A percentile compares a stretch with the other conserved stretches of the same genome.
Evolutionary conservation across 2,113 vertebrate species (phyloP).

Genomic region (Oxygymnocypris stewartii): DNA sequence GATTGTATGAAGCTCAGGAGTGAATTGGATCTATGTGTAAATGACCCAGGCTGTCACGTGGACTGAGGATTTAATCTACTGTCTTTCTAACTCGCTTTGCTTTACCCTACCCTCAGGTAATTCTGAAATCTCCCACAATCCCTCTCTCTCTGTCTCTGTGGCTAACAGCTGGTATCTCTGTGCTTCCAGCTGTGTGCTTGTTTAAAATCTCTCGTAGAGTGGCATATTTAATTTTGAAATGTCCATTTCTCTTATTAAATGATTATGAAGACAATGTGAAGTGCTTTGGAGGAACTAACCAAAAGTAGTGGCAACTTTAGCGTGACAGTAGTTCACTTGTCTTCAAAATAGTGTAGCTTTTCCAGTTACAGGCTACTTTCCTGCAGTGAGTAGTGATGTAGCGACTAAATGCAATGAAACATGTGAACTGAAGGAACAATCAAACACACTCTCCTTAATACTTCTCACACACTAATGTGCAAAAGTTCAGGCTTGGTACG

Average conservation of each 20-base stretch:
- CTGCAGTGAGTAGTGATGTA: neutral
- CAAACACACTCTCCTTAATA: neutral
- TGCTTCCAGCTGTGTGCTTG: conserved; percentile 29
- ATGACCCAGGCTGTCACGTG: conserved; percentile 6
- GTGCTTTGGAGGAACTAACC: neutral
- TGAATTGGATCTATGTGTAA: conserved; percentile 16
- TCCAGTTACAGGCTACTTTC: neutral
- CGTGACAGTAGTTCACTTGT: neutral
- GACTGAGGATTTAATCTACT: conserved; percentile 8
- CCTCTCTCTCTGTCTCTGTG: conserved; percentile 25
- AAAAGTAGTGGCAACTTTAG: neutral
- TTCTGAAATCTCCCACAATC: conserved; percentile 34
- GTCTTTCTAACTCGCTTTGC: neutral
- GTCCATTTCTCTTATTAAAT: conserved; percentile 9
- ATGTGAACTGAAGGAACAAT: neutral
- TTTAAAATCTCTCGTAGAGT: conserved; percentile 21
- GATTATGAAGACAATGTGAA: conserved; percentile 8
- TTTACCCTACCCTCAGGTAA: conserved; percentile 23
- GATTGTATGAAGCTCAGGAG: neutral
- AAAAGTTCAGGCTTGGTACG: no score
- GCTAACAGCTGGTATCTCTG: conserved; percentile 3
- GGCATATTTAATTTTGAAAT: conserved; percentile 17
- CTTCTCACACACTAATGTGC: no score
- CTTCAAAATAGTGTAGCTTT: neutral
- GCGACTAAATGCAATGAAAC: neutral